Base-by-base conservation (phyloP, 2,888 invertebrate genomes). In the Schizotus pectinicornis region DNA sequence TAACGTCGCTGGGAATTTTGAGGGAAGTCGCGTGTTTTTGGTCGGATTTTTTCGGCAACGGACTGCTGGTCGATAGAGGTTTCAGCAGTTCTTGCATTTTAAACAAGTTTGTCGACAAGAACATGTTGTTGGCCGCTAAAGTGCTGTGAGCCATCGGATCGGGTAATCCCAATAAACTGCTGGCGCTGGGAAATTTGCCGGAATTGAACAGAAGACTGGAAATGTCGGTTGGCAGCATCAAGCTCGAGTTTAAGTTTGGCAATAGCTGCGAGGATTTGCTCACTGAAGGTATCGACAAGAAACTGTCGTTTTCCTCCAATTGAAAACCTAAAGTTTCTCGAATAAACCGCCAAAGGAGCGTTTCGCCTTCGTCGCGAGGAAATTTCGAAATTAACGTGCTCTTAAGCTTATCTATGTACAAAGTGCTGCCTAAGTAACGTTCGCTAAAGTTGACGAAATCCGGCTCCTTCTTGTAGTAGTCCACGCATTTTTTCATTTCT, bases 361-460 rank as follows among this genome's bases (percentile, higher is more conserved):
- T 88, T 72, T 90, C 91, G 64, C 87, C 88, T 59, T 76, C 75
- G 70, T 92, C 92, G 32, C 90, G 83, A 0, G 94, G 94, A 73
- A 94, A 89, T 77, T 94, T 94, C 0, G 91, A 88, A 31, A 88
- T 87, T 41, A 93, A 76, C 0, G 92, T 90, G 63, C 86, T 89
- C 80, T 94, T 93, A 48, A 95, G 77, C 79, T 95, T 94, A 70
- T 95, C 94, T 52, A 94, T 84, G 76, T 88, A 94, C 0, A 90
- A 88, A 2, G 89, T 87, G 8, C 84, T 85, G 11, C 85, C 85
- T 70, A 87, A 86, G 77, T 87, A 91, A 62, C 82, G 86, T 7
- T 89, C 85, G 43, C 81, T 81, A 70, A 91, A 90, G 67, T 86
- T 85, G 0, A 89, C 80, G 60, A 87, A 84, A 65, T 90, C 89